Evolutionary conservation across 2,797 vertebrate genomes (phyloP).

Genomic region (Trichosurus vulpecula): DNA sequence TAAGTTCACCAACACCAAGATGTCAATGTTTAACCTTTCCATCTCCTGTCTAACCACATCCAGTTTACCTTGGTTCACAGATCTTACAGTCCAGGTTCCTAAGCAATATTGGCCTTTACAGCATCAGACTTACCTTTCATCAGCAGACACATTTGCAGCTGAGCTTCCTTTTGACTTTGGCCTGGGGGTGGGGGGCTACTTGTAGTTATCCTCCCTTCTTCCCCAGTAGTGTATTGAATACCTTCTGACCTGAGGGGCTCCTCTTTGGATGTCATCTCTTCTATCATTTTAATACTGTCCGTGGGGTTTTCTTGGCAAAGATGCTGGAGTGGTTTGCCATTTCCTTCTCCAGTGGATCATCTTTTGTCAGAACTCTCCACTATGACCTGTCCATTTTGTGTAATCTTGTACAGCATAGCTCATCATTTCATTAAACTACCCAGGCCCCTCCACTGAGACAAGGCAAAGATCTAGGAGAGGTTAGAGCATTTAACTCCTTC

Average conservation of each 20-base stretch:
- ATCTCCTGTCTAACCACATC: neutral
- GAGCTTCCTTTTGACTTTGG: neutral
- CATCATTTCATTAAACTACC: neutral
- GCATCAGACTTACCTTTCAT: neutral
- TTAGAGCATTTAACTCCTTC: neutral
- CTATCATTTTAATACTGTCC: neutral
- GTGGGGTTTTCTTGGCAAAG: neutral
- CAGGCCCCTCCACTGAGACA: neutral
- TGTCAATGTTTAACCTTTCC: neutral
- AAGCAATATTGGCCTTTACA: neutral
- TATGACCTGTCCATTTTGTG: neutral
- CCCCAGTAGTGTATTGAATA: neutral
- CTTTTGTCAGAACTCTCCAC: neutral
- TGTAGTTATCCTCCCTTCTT: neutral
- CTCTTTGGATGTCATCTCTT: neutral
- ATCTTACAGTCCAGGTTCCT: neutral
- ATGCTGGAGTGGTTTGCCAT: neutral
- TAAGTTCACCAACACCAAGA: neutral
- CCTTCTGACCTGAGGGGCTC: neutral
- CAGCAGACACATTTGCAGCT: neutral
- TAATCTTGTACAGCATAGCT: neutral
- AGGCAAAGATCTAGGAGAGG: neutral
- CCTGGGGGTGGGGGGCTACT: too few relatives aligned
- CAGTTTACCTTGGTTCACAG: neutral
- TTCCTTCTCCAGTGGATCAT: neutral